phyloP scores from a whole-genome alignment of 2,888 invertebrate genomes.

The Phortica magna region DNA sequence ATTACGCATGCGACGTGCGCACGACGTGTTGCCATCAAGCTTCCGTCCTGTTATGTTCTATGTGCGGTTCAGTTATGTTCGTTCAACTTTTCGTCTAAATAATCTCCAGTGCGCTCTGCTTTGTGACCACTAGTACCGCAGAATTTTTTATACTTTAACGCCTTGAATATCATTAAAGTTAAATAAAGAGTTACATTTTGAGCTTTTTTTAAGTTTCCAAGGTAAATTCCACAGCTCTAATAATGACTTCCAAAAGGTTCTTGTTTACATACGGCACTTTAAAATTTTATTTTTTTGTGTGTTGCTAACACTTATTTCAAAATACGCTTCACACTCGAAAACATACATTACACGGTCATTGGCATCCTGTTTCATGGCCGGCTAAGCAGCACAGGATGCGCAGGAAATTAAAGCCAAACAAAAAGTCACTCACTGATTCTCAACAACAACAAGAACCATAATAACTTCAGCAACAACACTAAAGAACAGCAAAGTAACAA shows the following conservation, averaged over 20 bases:
- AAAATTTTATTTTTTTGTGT: too few species aligned
- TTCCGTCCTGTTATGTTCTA: slow-evolving; percentile 52
- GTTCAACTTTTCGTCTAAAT: not conserved
- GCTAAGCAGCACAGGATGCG: slow-evolving; percentile 72
- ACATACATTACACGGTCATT: slow-evolving; percentile 29
- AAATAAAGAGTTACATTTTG: too few species aligned
- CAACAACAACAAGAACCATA: not conserved
- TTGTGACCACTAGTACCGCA: too few species aligned
- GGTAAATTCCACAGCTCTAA: too few species aligned
- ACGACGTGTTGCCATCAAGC: slow-evolving; percentile 42
- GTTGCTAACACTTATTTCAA: too few species aligned
- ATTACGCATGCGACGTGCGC: slow-evolving; percentile 66
- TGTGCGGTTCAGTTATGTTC: slow-evolving; percentile 34
- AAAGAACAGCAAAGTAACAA: not conserved
- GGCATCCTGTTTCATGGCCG: slow-evolving; percentile 74
- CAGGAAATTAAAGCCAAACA: slow-evolving; percentile 60
- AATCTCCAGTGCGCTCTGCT: not conserved
- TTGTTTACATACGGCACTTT: too few species aligned
- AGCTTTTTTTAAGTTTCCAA: too few species aligned
- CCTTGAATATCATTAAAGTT: too few species aligned
- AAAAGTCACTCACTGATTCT: slow-evolving; percentile 14
- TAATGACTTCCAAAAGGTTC: too few species aligned
- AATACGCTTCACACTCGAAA: not conserved
- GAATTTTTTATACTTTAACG: too few species aligned
- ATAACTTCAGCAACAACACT: slow-evolving; percentile 31